Evolutionary conservation across 2,888 invertebrate species (phyloP).

Genomic region (Thysanoteuthis rhombus): DNA sequence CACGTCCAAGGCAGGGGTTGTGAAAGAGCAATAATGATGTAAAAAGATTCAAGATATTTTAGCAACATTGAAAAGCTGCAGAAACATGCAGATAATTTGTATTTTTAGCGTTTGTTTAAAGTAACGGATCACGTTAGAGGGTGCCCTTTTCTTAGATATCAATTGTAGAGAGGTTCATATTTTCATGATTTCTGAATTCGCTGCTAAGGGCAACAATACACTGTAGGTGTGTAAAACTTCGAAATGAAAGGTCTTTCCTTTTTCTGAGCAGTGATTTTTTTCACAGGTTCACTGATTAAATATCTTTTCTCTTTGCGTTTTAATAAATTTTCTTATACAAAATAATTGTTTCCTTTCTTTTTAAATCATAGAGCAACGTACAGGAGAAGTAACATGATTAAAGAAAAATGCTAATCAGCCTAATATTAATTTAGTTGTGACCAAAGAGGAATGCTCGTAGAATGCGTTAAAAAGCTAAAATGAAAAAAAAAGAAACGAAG

Average conservation of each 20-base stretch:
- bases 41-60: too few relatives aligned
- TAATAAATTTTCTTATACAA: neutral
- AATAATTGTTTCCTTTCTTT: neutral
- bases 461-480: neutral
- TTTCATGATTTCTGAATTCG: too few relatives aligned
- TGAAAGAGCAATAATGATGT: too few relatives aligned
- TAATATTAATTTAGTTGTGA: neutral
- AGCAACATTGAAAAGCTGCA: too few relatives aligned
- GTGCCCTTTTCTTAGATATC: too few relatives aligned
- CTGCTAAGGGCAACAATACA: neutral
- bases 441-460: neutral
- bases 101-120: too few relatives aligned
- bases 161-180: too few relatives aligned
- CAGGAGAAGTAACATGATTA: neutral
- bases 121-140: too few relatives aligned
- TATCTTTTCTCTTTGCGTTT: neutral
- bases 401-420: neutral
- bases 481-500: neutral
- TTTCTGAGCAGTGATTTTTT: neutral
- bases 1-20: too few relatives aligned
- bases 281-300: neutral
- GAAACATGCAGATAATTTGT: too few relatives aligned
- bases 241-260: neutral
- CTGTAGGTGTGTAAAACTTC: neutral
- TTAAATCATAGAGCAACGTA: neutral